Base-by-base conservation (phyloP, 2,888 invertebrate species). In the Uropetala carovei region DNA sequence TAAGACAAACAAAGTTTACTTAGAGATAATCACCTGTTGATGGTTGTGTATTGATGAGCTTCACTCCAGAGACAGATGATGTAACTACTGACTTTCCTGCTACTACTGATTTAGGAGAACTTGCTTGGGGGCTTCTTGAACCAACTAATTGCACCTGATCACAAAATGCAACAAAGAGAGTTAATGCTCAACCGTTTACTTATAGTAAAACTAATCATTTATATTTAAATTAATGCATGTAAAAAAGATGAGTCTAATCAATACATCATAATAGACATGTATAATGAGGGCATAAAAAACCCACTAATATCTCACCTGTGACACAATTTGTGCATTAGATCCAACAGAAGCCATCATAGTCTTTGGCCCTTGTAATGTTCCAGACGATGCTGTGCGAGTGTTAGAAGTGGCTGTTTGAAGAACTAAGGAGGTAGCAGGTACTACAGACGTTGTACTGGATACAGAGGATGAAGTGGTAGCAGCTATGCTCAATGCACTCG, bases 131-230 rank as follows among this genome's bases (percentile, higher is more conserved):
- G 81, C 92, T 93, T 83, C 92, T 92, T 56, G 92, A 92, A 27
- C 93, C 92, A 64, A 92, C 91, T 57, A 93, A 85, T 68, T 93
- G 93, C 22, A 93, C 91, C 93, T 93, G 43, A 75, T 8, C 14
- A 91, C 43, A 2, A 86, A 18, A 83, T 57, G 18, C 13, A 68
- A 60, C 14, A 64, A 22, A 75, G 7, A 22, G 1, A 60, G 18
- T 60, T 5, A 60, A 2, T 2, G 14, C 13, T 60, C 7, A 60
- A 60, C 14, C 0, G 1, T 2, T 16, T 60, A 60, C 60, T 4
- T 16, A 60, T 5, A 60, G 7, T 13, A 16, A 60, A 60, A 13
- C 13, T 2, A 60, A 60, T 60, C 18, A 43, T 1, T 5, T 43
- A 43, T 5, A 43, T 43, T 43, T 43, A 43, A 43, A 43, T 43